phyloP scores from a whole-genome alignment of 2,797 vertebrate species.

The Sandelia bainsii region DNA sequence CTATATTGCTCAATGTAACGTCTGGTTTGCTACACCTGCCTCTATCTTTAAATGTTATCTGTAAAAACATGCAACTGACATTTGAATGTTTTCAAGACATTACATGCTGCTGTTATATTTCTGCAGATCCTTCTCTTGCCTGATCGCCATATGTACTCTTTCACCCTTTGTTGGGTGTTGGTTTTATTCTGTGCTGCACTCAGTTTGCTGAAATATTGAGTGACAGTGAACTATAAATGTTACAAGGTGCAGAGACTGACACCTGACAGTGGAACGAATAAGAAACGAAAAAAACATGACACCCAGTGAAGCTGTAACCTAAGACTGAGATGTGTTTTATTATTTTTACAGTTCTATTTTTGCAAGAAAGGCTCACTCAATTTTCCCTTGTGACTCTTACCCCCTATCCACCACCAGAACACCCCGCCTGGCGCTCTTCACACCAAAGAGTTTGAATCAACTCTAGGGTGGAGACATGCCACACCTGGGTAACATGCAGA shows the following conservation, averaged over 20 bases:
- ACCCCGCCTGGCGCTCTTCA: constrained; percentile 26
- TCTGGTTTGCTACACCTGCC: background rate
- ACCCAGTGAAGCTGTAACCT: constrained; percentile 40
- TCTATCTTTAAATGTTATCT: too few relatives aligned
- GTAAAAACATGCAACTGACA: constrained; percentile 34
- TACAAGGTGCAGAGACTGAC: constrained; percentile 35
- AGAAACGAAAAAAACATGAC: constrained; percentile 44
- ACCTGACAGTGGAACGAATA: constrained; percentile 40
- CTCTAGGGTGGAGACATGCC: constrained; percentile 32
- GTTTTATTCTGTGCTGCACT: constrained; percentile 22
- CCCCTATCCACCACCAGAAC: background rate
- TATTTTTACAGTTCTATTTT: constrained; percentile 43
- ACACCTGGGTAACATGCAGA: constrained; percentile 54
- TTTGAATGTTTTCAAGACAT: constrained; percentile 14
- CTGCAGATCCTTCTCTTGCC: background rate
- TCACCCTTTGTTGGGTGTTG: constrained; percentile 34
- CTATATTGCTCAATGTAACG: background rate
- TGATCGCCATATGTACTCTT: constrained; percentile 7
- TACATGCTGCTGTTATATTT: constrained; percentile 13
- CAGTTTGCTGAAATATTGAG: constrained; percentile 27
- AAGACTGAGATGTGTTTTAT: constrained; percentile 6
- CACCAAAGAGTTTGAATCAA: constrained; percentile 41
- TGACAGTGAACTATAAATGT: constrained; percentile 50
- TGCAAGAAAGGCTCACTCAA: constrained; percentile 26
- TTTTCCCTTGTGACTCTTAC: constrained; percentile 26